Evolutionary conservation across 2,797 vertebrate genomes (phyloP).

Genomic region (Micrastur ruficollis): DNA sequence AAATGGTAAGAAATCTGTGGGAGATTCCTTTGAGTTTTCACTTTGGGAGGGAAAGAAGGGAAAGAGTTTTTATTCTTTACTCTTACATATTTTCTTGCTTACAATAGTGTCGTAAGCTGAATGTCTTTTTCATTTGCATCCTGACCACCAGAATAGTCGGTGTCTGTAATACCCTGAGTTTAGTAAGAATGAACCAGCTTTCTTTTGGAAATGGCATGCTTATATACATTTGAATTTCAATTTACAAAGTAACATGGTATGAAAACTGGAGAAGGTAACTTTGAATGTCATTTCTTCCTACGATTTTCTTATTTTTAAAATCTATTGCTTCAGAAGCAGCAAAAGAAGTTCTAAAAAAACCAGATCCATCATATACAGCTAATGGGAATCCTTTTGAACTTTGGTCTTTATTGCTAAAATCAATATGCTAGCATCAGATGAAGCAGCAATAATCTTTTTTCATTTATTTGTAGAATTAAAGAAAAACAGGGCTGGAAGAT

Average conservation of each 20-base stretch:
- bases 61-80: neutral
- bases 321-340: neutral
- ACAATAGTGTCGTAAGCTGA: rapidly evolving
- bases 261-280: neutral
- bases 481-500: neutral
- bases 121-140: neutral
- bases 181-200: neutral
- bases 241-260: neutral
- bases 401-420: neutral
- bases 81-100: neutral
- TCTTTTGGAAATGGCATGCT: neutral
- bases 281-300: neutral
- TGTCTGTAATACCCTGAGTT: neutral
- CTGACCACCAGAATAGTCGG: neutral
- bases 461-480: neutral
- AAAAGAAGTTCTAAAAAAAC: neutral
- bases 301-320: neutral
- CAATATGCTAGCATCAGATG: neutral
- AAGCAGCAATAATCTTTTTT: neutral
- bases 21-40: neutral
- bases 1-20: conserved; percentile 86
- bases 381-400: neutral
- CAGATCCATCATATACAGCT: neutral
- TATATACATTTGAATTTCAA: neutral
- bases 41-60: neutral